Conservation (phyloP, 1,140 invertebrate species). For the Sarcophaga bullata region DNA sequence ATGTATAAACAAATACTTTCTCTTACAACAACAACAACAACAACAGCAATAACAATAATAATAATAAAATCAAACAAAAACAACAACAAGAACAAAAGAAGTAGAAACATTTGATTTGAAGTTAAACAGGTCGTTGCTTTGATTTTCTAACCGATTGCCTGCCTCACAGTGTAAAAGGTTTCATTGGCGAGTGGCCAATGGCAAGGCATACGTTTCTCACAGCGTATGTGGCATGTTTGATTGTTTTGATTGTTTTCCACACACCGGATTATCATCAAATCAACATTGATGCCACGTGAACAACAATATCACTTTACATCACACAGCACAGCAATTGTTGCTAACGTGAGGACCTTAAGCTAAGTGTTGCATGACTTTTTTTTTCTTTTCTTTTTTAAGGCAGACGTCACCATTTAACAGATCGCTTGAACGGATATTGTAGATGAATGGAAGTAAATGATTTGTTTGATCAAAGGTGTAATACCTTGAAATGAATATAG, state of each 20-base stretch:
- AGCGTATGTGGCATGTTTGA: conserved; percentile 16
- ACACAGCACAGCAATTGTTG: no score
- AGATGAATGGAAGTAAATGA: conserved; percentile 12
- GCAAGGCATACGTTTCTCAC: background rate
- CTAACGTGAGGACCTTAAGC: no score
- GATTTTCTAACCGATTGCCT: conserved; percentile 8
- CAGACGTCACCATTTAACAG: background rate
- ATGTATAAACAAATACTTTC: conserved; percentile 5
- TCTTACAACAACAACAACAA: background rate
- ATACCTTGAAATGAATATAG: background rate
- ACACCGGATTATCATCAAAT: conserved; percentile 24
- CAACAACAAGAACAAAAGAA: conserved; percentile 10
- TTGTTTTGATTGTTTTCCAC: conserved; percentile 21
- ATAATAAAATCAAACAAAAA: conserved; percentile 2
- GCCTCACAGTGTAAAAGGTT: background rate
- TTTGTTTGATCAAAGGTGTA: conserved; percentile 24
- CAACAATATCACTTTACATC: background rate
- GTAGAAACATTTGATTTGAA: background rate
- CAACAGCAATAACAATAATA: background rate
- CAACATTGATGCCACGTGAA: conserved; percentile 15
- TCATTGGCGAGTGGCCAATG: background rate
- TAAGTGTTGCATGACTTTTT: no score
- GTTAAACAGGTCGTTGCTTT: conserved; percentile 15
- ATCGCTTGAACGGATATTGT: background rate
- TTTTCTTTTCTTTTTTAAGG: no score